Conservation (phyloP, 2,888 invertebrate genomes). For the Lithophane semibrunnea region DNA sequence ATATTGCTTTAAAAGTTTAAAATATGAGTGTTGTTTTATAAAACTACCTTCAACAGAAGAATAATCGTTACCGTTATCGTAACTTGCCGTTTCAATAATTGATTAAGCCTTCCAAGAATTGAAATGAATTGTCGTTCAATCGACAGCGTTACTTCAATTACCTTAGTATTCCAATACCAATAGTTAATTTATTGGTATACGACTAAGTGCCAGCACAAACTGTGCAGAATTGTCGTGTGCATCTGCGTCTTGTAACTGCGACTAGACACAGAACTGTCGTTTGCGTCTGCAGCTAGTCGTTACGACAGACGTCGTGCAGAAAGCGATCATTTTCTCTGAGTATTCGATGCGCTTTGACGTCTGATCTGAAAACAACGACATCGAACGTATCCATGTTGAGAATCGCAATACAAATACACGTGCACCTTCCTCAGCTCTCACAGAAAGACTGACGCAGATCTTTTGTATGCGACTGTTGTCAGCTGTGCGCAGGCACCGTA, state of each 20-base stretch:
- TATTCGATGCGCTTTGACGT: neutral
- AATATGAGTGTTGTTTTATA: neutral
- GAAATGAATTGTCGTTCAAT: neutral
- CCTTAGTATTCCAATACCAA: neutral
- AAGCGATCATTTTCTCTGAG: neutral
- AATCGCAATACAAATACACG: neutral
- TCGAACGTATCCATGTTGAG: neutral
- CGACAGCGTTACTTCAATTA: slow-evolving; percentile 2
- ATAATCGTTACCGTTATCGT: neutral
- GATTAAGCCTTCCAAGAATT: neutral
- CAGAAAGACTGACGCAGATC: neutral
- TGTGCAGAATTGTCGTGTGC: neutral
- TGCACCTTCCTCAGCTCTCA: neutral
- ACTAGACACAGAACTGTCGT: neutral
- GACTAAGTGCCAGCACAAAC: neutral
- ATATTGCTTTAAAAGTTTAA: neutral
- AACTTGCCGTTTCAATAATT: neutral
- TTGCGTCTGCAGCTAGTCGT: neutral
- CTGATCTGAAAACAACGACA: neutral
- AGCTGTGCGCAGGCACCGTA: no score
- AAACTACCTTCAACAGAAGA: neutral
- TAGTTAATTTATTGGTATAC: slow-evolving; percentile 20
- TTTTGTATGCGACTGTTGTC: no score
- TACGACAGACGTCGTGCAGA: neutral
- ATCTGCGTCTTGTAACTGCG: neutral